Percentiles rank a stretch among this genome's conserved stretches.
Evolutionary conservation across 1,140 invertebrate genomes (phyloP).

Genomic region (Coelopa frigida): DNA sequence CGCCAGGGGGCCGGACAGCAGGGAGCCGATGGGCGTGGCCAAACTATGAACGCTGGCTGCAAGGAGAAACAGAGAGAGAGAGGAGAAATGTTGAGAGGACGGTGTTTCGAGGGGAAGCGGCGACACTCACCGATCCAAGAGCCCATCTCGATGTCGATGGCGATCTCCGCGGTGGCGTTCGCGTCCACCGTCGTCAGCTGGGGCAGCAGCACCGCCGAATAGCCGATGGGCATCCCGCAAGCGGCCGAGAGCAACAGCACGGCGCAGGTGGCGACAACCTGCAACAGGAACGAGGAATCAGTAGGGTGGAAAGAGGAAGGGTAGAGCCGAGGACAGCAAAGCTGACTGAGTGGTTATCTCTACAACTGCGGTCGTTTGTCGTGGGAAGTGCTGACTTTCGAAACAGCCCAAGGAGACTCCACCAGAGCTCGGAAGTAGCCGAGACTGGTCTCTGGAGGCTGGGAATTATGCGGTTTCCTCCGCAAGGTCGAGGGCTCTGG

Average conservation of each 20-base stretch:
- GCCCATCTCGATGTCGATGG: slow-evolving; percentile 52
- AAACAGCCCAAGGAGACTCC: no score
- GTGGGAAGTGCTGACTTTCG: no score
- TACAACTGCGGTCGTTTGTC: no score
- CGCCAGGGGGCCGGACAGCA: slow-evolving; percentile 57
- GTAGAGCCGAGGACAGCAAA: no score
- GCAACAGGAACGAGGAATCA: slow-evolving; percentile 8
- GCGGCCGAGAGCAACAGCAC: slow-evolving; percentile 57
- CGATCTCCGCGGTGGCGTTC: slow-evolving; percentile 29
- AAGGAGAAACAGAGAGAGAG: slow-evolving; percentile 20
- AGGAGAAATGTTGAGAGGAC: neutral
- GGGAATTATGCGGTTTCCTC: no score
- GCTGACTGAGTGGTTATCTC: no score
- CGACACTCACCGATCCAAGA: slow-evolving; percentile 57
- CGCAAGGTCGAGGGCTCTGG: no score
- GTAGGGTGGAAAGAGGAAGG: neutral
- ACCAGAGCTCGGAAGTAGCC: no score
- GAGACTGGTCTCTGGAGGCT: no score
- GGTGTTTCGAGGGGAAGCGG: neutral
- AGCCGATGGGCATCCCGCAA: slow-evolving; percentile 65
- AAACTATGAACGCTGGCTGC: slow-evolving; percentile 60
- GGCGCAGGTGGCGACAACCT: slow-evolving; percentile 61
- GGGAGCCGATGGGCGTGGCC: slow-evolving; percentile 57
- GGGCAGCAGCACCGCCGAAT: slow-evolving; percentile 58
- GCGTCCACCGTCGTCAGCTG: slow-evolving; percentile 52